These are phyloP conservation scores for Lepidocolaptes lacrymiger DNA, from an alignment of 2,797 vertebrate species.

Conservation along the genomic window DNA sequence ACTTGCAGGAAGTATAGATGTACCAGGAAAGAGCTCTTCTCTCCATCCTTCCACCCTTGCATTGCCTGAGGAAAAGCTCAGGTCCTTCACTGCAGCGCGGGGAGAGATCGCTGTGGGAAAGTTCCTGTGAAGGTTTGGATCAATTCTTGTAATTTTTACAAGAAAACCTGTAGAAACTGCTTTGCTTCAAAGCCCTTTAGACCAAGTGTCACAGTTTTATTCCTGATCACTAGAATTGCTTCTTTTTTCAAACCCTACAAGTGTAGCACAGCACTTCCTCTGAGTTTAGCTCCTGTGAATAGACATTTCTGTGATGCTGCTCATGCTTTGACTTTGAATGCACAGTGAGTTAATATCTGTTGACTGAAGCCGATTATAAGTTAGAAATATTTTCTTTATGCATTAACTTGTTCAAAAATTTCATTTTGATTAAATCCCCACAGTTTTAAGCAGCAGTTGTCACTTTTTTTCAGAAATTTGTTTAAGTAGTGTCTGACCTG, in stretches of 20 bases:
- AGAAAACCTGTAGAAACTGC: background rate
- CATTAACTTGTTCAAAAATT: background rate
- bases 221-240: background rate
- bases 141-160: background rate
- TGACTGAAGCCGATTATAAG: background rate
- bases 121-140: background rate
- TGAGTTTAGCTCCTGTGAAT: background rate
- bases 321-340: background rate
- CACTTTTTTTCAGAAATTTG: background rate
- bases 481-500: background rate
- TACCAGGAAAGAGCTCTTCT: background rate
- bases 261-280: background rate
- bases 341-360: background rate
- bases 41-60: background rate
- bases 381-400: background rate
- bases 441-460: background rate
- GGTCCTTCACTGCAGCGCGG: background rate
- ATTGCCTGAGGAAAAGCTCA: background rate
- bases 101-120: background rate
- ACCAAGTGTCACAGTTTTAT: background rate
- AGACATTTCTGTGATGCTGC: background rate
- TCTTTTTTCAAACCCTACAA: background rate
- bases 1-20: background rate
- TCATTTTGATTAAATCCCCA: background rate
- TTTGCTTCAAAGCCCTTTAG: background rate